Evolutionary conservation across 2,888 invertebrate species (phyloP).

Genomic region (Dicyrtoma fusca): DNA sequence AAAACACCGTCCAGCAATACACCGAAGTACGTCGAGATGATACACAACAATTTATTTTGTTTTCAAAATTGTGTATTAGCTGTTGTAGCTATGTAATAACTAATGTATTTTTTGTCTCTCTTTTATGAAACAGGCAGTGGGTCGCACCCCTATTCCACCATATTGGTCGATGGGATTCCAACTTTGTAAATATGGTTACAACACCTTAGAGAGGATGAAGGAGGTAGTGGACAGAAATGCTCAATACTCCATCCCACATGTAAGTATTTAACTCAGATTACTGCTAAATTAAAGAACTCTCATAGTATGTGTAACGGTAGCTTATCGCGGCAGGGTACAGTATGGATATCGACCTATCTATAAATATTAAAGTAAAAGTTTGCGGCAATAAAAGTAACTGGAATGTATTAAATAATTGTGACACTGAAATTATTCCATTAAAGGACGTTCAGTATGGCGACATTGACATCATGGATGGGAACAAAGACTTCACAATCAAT

Average conservation of each 20-base stretch:
- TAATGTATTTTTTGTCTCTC: no score
- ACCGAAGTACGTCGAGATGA: conserved; percentile 61
- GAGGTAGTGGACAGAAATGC: conserved; percentile 70
- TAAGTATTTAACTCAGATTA: conserved; percentile 60
- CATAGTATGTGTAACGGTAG: background rate
- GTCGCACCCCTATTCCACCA: conserved; percentile 78
- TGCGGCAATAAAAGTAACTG: no score
- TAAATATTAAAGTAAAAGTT: no score
- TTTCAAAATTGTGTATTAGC: no score
- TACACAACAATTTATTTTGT: background rate
- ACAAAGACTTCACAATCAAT: conserved; percentile 78
- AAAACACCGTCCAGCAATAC: conserved; percentile 70
- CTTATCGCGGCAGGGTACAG: no score
- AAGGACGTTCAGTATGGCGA: conserved; percentile 27
- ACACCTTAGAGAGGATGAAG: conserved; percentile 67
- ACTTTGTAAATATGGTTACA: conserved; percentile 73
- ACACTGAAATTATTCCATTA: no score
- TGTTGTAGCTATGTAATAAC: no score
- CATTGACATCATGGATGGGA: conserved; percentile 77
- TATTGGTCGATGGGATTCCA: conserved; percentile 89
- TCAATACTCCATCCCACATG: conserved; percentile 75
- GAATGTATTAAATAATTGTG: no score
- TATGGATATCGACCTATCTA: no score
- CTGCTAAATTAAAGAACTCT: no score
- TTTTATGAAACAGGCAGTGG: conserved; percentile 63